Evolutionary conservation across 2,888 invertebrate species (phyloP).

Genomic region (Sturmia bella): DNA sequence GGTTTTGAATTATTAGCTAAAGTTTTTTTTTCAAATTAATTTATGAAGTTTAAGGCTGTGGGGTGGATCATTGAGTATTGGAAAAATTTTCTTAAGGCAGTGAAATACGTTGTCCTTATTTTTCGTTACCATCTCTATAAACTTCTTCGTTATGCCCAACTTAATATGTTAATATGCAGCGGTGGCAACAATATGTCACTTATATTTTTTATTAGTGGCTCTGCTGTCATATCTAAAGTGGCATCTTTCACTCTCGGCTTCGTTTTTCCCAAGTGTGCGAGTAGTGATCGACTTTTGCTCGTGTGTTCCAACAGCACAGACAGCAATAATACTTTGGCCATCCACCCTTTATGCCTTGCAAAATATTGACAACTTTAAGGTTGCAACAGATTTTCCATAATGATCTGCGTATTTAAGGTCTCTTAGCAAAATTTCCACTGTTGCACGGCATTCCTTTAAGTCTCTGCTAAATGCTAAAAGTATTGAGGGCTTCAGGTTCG

Average conservation of each 20-base stretch:
- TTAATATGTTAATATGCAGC: conserved; percentile 25
- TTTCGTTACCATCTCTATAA: conserved; percentile 23
- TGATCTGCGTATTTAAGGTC: conserved; percentile 8
- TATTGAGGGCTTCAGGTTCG: no score
- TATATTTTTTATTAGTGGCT: conserved; percentile 14
- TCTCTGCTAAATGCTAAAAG: no score
- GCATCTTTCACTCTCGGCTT: conserved; percentile 17
- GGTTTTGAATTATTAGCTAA: no score
- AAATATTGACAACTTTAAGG: conserved; percentile 19
- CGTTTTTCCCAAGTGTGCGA: conserved; percentile 28
- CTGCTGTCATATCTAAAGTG: conserved; percentile 14
- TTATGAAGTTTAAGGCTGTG: no score
- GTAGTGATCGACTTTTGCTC: conserved; percentile 23
- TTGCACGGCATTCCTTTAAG: background rate
- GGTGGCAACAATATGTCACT: conserved; percentile 33
- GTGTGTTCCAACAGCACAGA: conserved; percentile 3
- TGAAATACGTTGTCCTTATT: conserved; percentile 25
- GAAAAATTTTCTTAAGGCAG: conserved; percentile 17
- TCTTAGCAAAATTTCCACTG: conserved; percentile 6
- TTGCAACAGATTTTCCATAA: conserved; percentile 13
- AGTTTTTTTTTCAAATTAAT: no score
- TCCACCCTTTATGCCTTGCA: background rate
- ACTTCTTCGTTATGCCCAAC: conserved; percentile 22
- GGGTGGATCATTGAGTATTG: conserved; percentile 27
- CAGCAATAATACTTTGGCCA: background rate